phyloP scores from a whole-genome alignment of 2,888 invertebrate species.

The Eilema sororculum region DNA sequence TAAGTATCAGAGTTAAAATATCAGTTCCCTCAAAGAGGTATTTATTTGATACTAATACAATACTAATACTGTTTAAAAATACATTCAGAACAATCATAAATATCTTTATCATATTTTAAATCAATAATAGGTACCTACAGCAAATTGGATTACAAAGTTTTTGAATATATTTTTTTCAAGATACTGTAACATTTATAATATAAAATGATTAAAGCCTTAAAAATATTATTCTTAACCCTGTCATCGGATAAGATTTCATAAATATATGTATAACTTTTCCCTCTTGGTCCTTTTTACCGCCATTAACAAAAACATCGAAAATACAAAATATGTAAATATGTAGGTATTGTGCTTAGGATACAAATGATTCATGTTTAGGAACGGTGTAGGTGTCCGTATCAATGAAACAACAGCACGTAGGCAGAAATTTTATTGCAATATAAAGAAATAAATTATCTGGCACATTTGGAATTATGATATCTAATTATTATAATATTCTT shows the following conservation, averaged over 20 bases:
- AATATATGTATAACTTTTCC: constrained; percentile 28
- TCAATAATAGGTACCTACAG: background rate
- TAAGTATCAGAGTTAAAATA: background rate
- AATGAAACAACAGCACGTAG: constrained; percentile 47
- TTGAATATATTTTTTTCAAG: background rate
- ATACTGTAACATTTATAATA: background rate
- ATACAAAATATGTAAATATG: constrained; percentile 8
- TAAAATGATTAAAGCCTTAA: constrained; percentile 14
- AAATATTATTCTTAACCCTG: constrained; percentile 30
- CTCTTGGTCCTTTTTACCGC: constrained; percentile 24
- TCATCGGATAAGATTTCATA: constrained; percentile 46
- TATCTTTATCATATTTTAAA: background rate
- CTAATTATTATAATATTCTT: constrained; percentile 32
- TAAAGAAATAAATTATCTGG: constrained; percentile 44
- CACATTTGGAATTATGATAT: constrained; percentile 38
- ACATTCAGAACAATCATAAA: background rate
- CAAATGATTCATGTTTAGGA: constrained; percentile 54
- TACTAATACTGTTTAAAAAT: background rate
- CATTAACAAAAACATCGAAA: constrained; percentile 30
- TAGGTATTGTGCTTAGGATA: constrained; percentile 39
- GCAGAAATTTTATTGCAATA: constrained; percentile 48
- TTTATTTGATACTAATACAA: background rate
- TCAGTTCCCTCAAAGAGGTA: background rate
- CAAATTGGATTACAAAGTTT: background rate
- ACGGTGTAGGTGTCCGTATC: constrained; percentile 53